Base-by-base conservation (phyloP, 2,113 vertebrate genomes). In the Leptodactylus fuscus region DNA sequence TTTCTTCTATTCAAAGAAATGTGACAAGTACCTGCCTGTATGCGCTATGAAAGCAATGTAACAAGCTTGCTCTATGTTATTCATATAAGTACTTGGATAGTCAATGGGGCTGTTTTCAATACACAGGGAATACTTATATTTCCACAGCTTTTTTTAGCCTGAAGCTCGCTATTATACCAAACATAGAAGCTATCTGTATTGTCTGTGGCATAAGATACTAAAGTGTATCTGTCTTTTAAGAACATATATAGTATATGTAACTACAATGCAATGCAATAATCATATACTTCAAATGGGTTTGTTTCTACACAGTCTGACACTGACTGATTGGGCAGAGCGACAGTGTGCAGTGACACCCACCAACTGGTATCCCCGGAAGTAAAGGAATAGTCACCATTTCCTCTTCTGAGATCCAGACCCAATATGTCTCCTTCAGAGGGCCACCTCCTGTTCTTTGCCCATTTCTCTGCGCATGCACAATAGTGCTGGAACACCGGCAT, bases 11-110 rank as follows among this genome's bases (percentile, higher is more conserved):
- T 55, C 18, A 55, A 55, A 55, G 49, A 27, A 55, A 13, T 34
- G 2, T 78, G 75, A 78, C 75, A 78, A 78, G 75, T 78, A 36
- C 75, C 48, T 55, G 75, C n/a, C 18, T 55, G 18, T 78, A 55
- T 78, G 49, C 36, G 7, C 18, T 10, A 1, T 55, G 4, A 36
- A 78, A 53, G 49, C 74, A 36, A 20, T 22, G 75, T 78, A 78
- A 78, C 49, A 78, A 55, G 49, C 48, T 22, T 36, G 49, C 32
- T 53, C 36, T 36, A 36, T 55, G 20, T 22, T 55, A 44, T 46
- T 73, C 36, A 24, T 11, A 73, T 0, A 46, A 44, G 36, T 73
- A 44, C 69, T 44, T 44, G 36, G 11, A 18, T 15, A 73, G 20
- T 73, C 38, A 73, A 73, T 44, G 36, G 7, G 24, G 69, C 69